Base-by-base conservation (phyloP, 2,113 vertebrate species). In the Gobius niger region DNA sequence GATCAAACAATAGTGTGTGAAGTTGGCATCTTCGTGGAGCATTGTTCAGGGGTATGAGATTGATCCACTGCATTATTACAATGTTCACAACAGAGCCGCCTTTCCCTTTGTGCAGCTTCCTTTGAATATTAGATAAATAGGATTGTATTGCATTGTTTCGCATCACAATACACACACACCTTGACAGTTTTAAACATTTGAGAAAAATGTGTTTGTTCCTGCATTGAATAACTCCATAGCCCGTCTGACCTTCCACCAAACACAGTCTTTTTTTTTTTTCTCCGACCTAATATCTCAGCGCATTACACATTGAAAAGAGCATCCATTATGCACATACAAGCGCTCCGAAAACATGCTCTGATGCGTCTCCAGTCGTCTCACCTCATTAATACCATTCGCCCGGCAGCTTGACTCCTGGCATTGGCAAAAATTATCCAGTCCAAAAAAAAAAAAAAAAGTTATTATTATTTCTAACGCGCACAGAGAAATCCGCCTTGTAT, bases 391-490 rank as follows among this genome's bases (percentile, higher is more conserved):
- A 63, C 56, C 24, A 24, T 18, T 41, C 40, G 56, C 74, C 63
- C 60, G 65, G 18, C 47, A 0, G 61, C 63, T 42, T 69, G 60
- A 77, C 51, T 76, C 40, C 15, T 53, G 70, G 72, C 67, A 44
- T 72, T 65, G 67, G 67, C 51, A 42, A 56, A 66, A 62, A 52
- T 1, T 53, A 82, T 75, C 53, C 76, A 52, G 24, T 34, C 24
- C 24, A 34, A 34, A 34, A 34, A 34, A 34, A 34, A 34, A 53
- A 13, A 11, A 54, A 24, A 54, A 78, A 54, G 60, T 57, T 74
- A 68, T 68, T 64, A 53, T 61, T 76, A 68, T 77, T 70, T 80
- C 80, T 72, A 78, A 75, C 68, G 56, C 54, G 70, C 59, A 68
- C 68, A 65, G 44, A 75, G 67, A 40, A 60, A n/a, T 14, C 40